Conservation (phyloP, 1,140 invertebrate species). For the Myzus persicae region DNA sequence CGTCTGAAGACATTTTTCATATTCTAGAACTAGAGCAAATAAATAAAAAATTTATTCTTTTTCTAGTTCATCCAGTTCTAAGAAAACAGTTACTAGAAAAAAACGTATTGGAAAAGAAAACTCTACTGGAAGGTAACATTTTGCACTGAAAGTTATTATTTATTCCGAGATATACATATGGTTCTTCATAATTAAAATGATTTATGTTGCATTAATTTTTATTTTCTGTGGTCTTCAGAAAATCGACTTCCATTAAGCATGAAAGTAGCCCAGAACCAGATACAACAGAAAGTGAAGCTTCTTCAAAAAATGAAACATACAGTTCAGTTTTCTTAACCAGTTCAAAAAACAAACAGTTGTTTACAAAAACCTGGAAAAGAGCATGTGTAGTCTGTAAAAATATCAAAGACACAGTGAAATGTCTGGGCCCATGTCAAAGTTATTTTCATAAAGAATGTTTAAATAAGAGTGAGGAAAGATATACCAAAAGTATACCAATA, state of each 20-base stretch:
- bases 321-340: conserved; percentile 39
- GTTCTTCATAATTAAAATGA: background rate
- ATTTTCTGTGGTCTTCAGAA: conserved; percentile 26
- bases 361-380: conserved; percentile 53
- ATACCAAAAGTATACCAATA: conserved; percentile 61
- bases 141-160: background rate
- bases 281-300: conserved; percentile 55
- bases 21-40: background rate
- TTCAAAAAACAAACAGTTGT: conserved; percentile 38
- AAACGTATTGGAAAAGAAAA: background rate
- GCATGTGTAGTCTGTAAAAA: conserved; percentile 75
- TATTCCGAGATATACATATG: background rate
- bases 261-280: conserved; percentile 51
- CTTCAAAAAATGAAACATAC: conserved; percentile 44
- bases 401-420: conserved; percentile 70
- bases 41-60: background rate
- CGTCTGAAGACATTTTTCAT: too few species aligned
- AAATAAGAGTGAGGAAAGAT: conserved; percentile 31
- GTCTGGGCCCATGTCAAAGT: conserved; percentile 69
- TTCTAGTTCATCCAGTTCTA: conserved; percentile 1
- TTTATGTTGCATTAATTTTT: background rate
- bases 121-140: background rate
- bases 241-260: conserved; percentile 10
- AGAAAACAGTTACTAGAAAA: background rate
- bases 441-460: conserved; percentile 68